Conservation (phyloP, 2,797 vertebrate species). For the Uromys caudimaculatus region DNA sequence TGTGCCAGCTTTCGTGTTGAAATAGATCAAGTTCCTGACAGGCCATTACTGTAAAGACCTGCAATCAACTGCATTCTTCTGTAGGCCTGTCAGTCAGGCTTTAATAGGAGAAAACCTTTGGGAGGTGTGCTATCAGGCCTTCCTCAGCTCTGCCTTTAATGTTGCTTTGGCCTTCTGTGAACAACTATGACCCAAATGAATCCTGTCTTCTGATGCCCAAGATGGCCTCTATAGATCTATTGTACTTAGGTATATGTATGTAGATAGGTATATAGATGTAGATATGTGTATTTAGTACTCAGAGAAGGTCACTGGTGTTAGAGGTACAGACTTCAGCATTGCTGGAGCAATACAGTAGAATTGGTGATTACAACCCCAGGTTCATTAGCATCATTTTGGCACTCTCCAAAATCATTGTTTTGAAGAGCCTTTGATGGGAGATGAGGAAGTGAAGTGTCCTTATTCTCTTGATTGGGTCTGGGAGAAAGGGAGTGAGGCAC, state of each 20-base stretch:
- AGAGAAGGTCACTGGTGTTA: background rate
- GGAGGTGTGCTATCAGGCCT: conserved; percentile 30
- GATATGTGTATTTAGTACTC: background rate
- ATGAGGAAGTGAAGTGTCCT: background rate
- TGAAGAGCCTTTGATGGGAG: background rate
- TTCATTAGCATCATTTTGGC: background rate
- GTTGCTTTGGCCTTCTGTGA: conserved; percentile 56
- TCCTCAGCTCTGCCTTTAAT: conserved; percentile 55
- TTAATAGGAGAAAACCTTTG: conserved; percentile 43
- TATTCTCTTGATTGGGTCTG: background rate
- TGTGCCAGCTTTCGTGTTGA: conserved; percentile 81
- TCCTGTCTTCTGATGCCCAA: conserved; percentile 2
- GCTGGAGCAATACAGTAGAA: background rate
- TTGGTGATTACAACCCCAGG: background rate
- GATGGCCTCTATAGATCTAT: background rate
- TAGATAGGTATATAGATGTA: background rate
- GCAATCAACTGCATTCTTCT: conserved; percentile 76
- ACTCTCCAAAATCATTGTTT: conserved; percentile 18
- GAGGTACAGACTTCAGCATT: background rate
- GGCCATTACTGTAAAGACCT: conserved; percentile 84
- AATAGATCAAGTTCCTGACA: conserved; percentile 86
- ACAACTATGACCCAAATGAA: conserved; percentile 47
- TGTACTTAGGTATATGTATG: background rate
- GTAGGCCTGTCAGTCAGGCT: conserved; percentile 72
- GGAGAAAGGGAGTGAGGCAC: background rate